Evolutionary conservation across 37 sponge, comb jelly and placozoan genomes (phyloP), one percentile per base, ranked within the genome.

Genomic region (Eunapius fragilis): DNA sequence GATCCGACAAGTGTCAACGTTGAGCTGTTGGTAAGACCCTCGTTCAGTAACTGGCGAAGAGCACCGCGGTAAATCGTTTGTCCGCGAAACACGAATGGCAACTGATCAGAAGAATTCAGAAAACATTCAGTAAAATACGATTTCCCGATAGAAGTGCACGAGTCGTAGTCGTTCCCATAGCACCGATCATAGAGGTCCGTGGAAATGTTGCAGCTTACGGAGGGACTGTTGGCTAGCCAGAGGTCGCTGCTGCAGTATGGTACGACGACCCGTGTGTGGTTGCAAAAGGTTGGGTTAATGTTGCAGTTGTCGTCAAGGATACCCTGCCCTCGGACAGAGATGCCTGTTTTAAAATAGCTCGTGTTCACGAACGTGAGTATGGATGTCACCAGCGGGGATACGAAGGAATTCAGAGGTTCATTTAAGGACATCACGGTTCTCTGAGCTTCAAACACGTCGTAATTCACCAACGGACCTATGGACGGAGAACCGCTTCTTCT

Each of bases 51-150:
- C 37, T 95, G 90, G 0, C 24, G 26, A 67, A 95, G 80, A 25
- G 86, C 69, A 3, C 84, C 70, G 31, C 72, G 77, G 35, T 91
- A 86, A 4, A 96, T 92, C 1, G 34, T 31, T 36, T 67, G 38
- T 0, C 96, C 96, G 25, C 96, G 75, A 36, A 96, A 93, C 17
- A 91, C 89, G 75, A 96, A 93, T 78, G 91, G 89, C 22, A 80
- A 37, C 0, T 76, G 6, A 41, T 41, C 6, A 9, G 41, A 6
- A 6, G 41, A 41, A 41, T 41, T 41, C 6, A 41, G 41, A 6
- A 41, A 41, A 41, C 41, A 41, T 3, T 6, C 6, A 41, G 41
- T 41, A 41, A 41, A 41, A 6, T 9, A 41, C 3, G 41, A 9
- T 41, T 41, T 41, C 41, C 41, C 41, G 6, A 41, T 41, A 6